Base-by-base conservation (phyloP, 2,888 invertebrate species). In the Schizotus pectinicornis region DNA sequence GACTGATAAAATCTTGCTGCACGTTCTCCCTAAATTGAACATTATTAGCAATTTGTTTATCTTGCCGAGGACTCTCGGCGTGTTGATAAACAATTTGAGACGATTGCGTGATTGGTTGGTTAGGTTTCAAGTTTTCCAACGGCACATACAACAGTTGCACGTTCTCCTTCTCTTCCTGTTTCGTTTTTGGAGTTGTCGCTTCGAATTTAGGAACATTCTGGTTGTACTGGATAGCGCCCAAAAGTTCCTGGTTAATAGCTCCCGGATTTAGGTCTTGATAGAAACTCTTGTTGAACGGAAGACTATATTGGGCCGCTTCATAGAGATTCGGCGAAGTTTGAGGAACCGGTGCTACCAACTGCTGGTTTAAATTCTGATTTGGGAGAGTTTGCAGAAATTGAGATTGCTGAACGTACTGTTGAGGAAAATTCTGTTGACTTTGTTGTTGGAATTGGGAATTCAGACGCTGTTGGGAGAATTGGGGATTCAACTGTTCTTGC, bases 121-220 rank as follows among this genome's bases (percentile, higher is more conserved):
- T 68, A 6, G 58, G 43, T 51, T 67, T 65, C 36, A 73, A 51
- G 51, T 69, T 74, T 71, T 94, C 92, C 14, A 92, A 83, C 3
- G 93, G 93, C 0, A 94, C 92, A 72, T 93, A 94, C 0, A 94
- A 81, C 34, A 93, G 77, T 72, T 93, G 92, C 0, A 92, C 88
- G 78, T 89, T 87, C 76, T 89, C 88, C 67, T 74, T 73, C 31
- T 69, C 72, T 1, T 59, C 63, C 47, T 65, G 59, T 14, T 65
- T 39, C 6, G 53, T 12, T 41, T 43, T 54, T 7, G 47, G 9
- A 13, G 43, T 61, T 34, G 56, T 35, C 5, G 58, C 6, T 22
- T 55, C 41, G 9, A 46, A 8, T 22, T 34, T 35, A 46, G 8
- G 41, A 11, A 30, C 12, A 14, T 57, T 43, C 33, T 52, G 52